Evolutionary conservation across 2,113 vertebrate genomes (phyloP).

Genomic region (Ondatra zibethicus): DNA sequence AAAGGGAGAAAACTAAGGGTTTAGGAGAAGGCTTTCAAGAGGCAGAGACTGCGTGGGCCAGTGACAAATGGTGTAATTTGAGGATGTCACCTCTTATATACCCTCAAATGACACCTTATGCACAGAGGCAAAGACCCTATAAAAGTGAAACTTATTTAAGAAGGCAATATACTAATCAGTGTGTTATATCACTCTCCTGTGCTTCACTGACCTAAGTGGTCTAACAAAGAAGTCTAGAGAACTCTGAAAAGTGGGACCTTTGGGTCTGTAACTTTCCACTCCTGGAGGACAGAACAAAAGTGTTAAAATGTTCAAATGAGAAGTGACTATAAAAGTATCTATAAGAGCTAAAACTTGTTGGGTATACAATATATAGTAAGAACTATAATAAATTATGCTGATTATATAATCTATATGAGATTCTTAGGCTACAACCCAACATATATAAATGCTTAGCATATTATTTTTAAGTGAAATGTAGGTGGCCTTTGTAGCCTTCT

Average conservation of each 20-base stretch:
- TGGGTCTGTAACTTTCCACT: neutral
- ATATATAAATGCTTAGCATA: neutral
- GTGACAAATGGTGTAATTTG: neutral
- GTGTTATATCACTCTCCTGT: neutral
- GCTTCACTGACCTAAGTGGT: neutral
- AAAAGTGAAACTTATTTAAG: neutral
- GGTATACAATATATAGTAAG: neutral
- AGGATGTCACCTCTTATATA: neutral
- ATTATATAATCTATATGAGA: slow-evolving; percentile 3
- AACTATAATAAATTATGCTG: neutral
- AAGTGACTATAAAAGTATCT: slow-evolving; percentile 7
- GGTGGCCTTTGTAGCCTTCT: neutral
- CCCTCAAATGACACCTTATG: neutral
- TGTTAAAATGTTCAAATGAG: slow-evolving; percentile 4
- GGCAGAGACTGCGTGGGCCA: neutral
- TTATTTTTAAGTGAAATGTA: slow-evolving; percentile 14
- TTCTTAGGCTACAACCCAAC: neutral
- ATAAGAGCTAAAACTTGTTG: neutral
- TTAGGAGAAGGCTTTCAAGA: neutral
- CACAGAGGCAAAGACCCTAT: neutral
- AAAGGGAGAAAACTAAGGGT: neutral
- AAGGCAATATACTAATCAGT: neutral
- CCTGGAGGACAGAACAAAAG: neutral
- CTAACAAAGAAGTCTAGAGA: neutral
- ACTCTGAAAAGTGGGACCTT: neutral